phyloP scores from a whole-genome alignment of 2,888 invertebrate species.

The Athrips mouffetella region DNA sequence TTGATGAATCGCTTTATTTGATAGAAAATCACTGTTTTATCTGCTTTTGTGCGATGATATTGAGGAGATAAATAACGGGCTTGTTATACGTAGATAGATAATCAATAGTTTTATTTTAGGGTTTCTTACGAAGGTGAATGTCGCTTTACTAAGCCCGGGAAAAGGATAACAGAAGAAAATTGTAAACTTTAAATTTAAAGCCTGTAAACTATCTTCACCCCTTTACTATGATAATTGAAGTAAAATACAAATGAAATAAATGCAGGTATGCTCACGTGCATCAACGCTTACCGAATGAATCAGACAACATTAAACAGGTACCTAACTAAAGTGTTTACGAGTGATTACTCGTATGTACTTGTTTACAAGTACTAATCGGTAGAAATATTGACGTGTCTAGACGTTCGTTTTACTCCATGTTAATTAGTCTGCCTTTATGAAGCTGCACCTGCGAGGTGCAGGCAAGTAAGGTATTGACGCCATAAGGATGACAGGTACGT shows the following conservation, averaged over 20 bases:
- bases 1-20: constrained; percentile 7
- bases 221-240: too few species aligned
- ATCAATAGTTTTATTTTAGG: too few species aligned
- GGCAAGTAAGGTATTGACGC: too few species aligned
- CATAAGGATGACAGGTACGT: too few species aligned
- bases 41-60: background rate
- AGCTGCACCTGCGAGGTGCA: constrained; percentile 3
- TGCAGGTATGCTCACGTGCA: background rate
- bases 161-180: too few species aligned
- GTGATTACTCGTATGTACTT: background rate
- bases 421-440: constrained; percentile 6
- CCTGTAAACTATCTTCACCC: too few species aligned
- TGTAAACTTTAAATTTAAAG: too few species aligned
- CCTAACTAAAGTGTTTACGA: constrained; percentile 7
- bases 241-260: background rate
- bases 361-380: constrained; percentile 7
- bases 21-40: background rate
- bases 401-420: constrained; percentile 10
- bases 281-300: background rate
- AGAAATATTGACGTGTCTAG: constrained; percentile 14
- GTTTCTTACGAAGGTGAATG: too few species aligned
- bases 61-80: background rate
- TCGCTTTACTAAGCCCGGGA: too few species aligned
- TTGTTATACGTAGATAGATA: too few species aligned
- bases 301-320: background rate